Evolutionary conservation across 1,140 invertebrate genomes (phyloP), one percentile per base, ranked within the genome.

Genomic region (Trypoxylus dichotomus): DNA sequence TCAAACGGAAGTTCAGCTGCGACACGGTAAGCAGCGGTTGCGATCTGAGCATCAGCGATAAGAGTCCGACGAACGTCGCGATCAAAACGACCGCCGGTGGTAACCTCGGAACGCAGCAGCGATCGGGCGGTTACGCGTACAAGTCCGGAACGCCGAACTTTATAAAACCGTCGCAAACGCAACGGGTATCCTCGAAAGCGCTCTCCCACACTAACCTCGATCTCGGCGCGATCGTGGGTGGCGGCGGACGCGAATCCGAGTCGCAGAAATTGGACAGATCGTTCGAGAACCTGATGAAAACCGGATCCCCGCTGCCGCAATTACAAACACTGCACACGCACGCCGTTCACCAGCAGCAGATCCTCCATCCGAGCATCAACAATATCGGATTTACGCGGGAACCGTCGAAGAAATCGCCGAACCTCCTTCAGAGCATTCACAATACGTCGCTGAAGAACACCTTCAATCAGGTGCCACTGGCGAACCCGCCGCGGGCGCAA

Each of bases 301-400:
- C 72, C 25, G 82, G 80, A 80, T 82, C 82, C 68, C 24, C 60
- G 27, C 76, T 5, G 60, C 24, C 7, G 47, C 47, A 54, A 37
- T 37, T 37, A 0, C 32, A 37, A 37, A 7, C 32, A 37, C 10
- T 37, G 32, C 32, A 37, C 5, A 7, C 32, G 2, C 47, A 54
- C n/a, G n/a, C n/a, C n/a, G n/a, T n/a, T n/a, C 47, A 54, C 0
- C 43, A 47, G 10, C 43, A 47, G 10, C 43, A 47, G 13, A 73
- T 82, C 37, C 79, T 86, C 19, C 86, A 86, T 79, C 85, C 84
- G 7, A 83, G 77, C 68, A 83, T 86, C 47, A 86, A 82, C 76
- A 86, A 84, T 79, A 82, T 86, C 21, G 83, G 82, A 77, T 85
- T 86, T 75, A 79, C 60, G 32, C 80, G 72, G 72, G 47, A 54